Conservation (phyloP, 2,113 vertebrate species). For the Grallaria varia region DNA sequence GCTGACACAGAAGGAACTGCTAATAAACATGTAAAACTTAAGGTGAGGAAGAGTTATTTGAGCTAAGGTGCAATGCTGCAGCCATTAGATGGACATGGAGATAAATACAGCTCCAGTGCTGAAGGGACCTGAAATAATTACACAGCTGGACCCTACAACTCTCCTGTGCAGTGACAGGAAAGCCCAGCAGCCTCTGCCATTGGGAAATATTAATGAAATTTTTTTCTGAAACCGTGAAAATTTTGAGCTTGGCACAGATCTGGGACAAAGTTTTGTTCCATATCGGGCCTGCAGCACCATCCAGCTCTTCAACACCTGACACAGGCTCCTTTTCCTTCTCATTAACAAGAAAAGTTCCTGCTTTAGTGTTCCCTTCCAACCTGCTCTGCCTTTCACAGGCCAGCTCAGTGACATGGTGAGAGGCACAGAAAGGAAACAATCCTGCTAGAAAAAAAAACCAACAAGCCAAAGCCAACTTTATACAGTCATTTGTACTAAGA, state of each 20-base stretch:
- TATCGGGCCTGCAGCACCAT: background rate
- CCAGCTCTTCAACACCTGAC: background rate
- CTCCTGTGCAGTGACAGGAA: background rate
- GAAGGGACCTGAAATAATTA: background rate
- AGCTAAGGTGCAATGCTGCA: background rate
- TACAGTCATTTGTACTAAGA: background rate
- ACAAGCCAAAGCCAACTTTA: accelerated
- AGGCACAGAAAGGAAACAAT: background rate
- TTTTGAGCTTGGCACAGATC: background rate
- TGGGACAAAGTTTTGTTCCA: background rate
- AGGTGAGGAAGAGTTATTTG: background rate
- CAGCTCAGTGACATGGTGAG: accelerated
- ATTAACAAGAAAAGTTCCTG: background rate
- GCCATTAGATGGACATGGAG: background rate
- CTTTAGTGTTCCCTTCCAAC: background rate
- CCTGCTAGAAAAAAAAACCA: background rate
- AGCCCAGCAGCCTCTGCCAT: background rate
- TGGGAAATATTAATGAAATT: accelerated
- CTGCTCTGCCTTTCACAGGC: background rate
- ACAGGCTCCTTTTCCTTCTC: accelerated
- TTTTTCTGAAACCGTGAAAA: background rate
- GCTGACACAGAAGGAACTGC: background rate
- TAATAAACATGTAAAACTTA: background rate
- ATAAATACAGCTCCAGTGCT: background rate
- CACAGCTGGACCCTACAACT: background rate